Evolutionary conservation across 2,797 vertebrate genomes (phyloP), one percentile per base, ranked within the genome.

Genomic region (Cephalopachus bancanus): DNA sequence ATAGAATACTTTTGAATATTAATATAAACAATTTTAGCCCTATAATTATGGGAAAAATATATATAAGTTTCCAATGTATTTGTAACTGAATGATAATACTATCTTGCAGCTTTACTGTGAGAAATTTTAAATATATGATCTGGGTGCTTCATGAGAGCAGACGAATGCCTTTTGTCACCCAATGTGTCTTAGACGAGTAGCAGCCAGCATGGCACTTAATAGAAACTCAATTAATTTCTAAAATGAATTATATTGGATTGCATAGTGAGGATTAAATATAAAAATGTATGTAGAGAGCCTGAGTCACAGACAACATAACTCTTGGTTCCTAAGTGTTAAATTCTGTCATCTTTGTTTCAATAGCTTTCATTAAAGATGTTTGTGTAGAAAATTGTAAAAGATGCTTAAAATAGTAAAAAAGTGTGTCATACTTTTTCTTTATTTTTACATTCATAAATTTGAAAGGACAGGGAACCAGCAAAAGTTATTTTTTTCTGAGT

Each of bases 1-100:
- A n/a, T 44, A 37, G 26, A 74, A 57, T 86, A 26, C 65, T 88
- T 95, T 94, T 81, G 12, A 88, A 69, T 90, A 64, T 84, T 26
- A 92, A 65, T 67, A 44, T 22, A 53, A 75, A n/a, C n/a, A 57
- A n/a, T 67, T 88, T 69, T 53, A 57, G 22, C 33, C 33, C 7
- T n/a, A 37, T 3, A 81, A 33, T 89, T 28, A 74, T 44, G 30
- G 37, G 37, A 65, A 53, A 93, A 78, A 62, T 60, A 64, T 69
- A 51, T 92, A 30, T 76, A 20, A 93, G 26, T 20, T 71, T 64
- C 30, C 51, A 55, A 57, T 65, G 71, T 4, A 24, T 10, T 15
- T 91, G 19, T 59, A 20, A 83, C 55, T 75, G 22, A 24, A 64
- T 76, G 44, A 62, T 33, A 69, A 78, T 60, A 30, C 1, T 64